Evolutionary conservation across 1,140 invertebrate species (phyloP), one percentile per base, ranked within the genome.

Genomic region (Polypedilum pembai): DNA sequence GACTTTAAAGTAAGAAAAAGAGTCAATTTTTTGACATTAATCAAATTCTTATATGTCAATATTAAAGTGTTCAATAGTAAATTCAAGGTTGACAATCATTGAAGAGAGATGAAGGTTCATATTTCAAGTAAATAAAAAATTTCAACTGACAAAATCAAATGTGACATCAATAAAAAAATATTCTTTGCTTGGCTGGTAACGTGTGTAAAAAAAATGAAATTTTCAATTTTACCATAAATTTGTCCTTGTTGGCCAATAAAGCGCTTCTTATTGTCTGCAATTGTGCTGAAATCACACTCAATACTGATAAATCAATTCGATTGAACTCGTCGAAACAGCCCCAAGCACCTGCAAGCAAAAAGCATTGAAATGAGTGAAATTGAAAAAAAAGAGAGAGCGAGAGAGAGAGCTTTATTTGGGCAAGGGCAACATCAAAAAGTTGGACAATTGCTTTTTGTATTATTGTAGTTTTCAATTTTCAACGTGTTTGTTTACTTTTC

Each of bases 251-350:
- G 76, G 87, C 86, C 69, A 93, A 85, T 21, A 96, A 81, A 0
- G 92, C 94, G 77, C 90, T 92, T 76, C 92, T 86, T 75, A 97
- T 95, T 3, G 92, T 94, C 82, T 94, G 94, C 63, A 96, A 81
- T 79, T 96, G 94, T 0, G 91, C 94, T 0, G 94, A 95, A 76
- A 96, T 95, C 0, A 96, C 94, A 41, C 94, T 95, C 2, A 96
- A 83, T 10, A 96, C 93, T 0, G 93, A 94, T 0, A 94, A 88
- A 75, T 96, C 92, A 76, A 97, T 95, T 24, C 93, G 84, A 82
- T 96, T 95, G 81, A 97, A 96, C 81, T 96, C 93, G 76, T 96
- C 94, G 79, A 96, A 96, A 80, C 94, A 93, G 0, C 91, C 92
- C 92, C 92, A 94, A 8, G 93, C 93, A 0, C 93, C 93, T 69